A percentile compares a stretch with the other conserved stretches of the same genome.
Evolutionary conservation across 64 coral and sea anemone species (phyloP).

Genomic region (Montipora capricornis): DNA sequence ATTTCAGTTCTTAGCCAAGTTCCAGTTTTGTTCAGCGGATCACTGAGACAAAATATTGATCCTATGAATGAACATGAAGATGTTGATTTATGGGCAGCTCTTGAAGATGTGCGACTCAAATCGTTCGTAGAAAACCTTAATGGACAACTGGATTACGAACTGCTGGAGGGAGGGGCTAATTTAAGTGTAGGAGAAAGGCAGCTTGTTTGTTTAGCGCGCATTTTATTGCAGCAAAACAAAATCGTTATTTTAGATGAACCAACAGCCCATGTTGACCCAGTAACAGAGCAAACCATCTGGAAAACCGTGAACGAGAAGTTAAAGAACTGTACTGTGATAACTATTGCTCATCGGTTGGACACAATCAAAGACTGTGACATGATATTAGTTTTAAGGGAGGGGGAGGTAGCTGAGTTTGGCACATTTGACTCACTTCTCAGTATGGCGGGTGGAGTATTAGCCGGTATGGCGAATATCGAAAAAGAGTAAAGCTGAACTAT

Average conservation of each 20-base stretch:
- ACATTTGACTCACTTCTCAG: conserved; percentile 13
- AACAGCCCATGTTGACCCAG: conserved; percentile 20
- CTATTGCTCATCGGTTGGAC: conserved; percentile 37
- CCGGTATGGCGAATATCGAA: neutral
- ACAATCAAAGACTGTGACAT: conserved; percentile 47
- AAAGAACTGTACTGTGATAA: conserved; percentile 24
- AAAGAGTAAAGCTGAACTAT: no score
- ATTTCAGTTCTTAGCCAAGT: conserved; percentile 28
- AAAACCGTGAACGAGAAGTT: conserved; percentile 27
- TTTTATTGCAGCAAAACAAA: conserved; percentile 25
- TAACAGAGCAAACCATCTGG: conserved; percentile 41
- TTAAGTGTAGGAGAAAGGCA: conserved; percentile 33
- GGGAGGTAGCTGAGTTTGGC: conserved; percentile 21
- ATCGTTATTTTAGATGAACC: neutral
- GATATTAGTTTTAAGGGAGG: conserved; percentile 23
- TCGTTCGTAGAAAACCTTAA: neutral
- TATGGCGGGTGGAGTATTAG: neutral
- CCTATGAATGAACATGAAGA: neutral
- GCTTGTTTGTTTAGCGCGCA: conserved; percentile 29
- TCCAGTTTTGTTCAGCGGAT: conserved; percentile 36
- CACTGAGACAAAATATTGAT: conserved; percentile 39
- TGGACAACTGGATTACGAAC: conserved; percentile 5
- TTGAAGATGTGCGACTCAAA: conserved; percentile 18
- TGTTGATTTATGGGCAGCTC: conserved; percentile 9
- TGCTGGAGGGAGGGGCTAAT: conserved; percentile 13